Conservation (phyloP, 2,888 invertebrate species). For the Dusona sp. region DNA sequence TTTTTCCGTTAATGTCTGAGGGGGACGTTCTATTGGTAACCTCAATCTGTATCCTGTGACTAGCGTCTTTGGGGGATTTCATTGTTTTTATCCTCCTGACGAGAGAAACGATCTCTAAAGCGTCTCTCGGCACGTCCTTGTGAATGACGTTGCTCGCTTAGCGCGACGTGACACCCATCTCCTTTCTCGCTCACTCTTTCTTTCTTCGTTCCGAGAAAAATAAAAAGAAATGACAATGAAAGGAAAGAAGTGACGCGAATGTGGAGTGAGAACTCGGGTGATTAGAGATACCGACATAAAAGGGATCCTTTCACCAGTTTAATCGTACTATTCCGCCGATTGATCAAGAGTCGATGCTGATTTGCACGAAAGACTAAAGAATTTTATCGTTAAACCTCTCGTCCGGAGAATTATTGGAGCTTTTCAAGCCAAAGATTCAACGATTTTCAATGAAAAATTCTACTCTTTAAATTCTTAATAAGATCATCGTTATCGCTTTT, state of each 20-base stretch:
- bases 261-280: constrained; percentile 19
- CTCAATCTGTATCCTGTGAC: constrained; percentile 53
- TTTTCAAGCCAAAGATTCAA: constrained; percentile 25
- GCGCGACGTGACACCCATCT: constrained; percentile 59
- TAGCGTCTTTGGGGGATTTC: constrained; percentile 35
- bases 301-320: constrained; percentile 51
- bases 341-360: constrained; percentile 18
- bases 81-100: constrained; percentile 58
- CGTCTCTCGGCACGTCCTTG: constrained; percentile 57
- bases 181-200: background rate
- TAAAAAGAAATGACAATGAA: constrained; percentile 13
- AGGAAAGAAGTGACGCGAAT: constrained; percentile 39
- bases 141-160: constrained; percentile 50
- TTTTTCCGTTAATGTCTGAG: constrained; percentile 29
- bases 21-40: constrained; percentile 21
- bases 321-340: constrained; percentile 52
- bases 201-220: background rate
- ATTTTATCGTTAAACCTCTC: constrained; percentile 17
- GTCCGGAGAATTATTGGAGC: constrained; percentile 19
- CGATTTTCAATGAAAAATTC: constrained; percentile 14
- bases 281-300: constrained; percentile 58
- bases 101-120: constrained; percentile 48
- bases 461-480: constrained; percentile 19
- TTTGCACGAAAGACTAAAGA: constrained; percentile 18
- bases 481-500: constrained; percentile 30